Base-by-base conservation (phyloP, 1,140 invertebrate species). In the Ceratosolen solmsi region DNA sequence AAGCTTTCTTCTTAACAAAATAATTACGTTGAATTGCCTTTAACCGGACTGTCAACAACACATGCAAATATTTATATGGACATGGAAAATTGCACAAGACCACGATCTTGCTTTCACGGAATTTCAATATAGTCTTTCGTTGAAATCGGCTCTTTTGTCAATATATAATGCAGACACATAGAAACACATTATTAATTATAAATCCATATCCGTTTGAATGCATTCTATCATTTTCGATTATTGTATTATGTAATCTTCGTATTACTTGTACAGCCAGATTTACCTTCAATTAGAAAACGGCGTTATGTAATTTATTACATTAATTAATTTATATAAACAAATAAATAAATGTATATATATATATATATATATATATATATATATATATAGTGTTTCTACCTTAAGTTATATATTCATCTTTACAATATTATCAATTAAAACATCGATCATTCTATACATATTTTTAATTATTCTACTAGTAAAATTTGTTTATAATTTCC, bases 241-340 rank as follows among this genome's bases (percentile, higher is more conserved):
- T 36, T 74, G 11, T 54, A 38, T 75, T 75, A 75, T 60, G 60
- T 73, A 81, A 81, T 51, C 0, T 7, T 58, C 27, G 25, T 41
- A 38, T 15, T 13, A 22, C 0, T 0, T 30, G 46, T 36, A 4
- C 0, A 13, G 30, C 38, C n/a, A 75, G 15, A 54, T 81, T 38
- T 73, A 68, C 72, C n/a, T 75, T 75, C 38, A 54, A 68, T 81
- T 74, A 74, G 17, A 27, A 7, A 20, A n/a, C 17, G 30, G 2
- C 2, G 54, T 80, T 73, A 33, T 20, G 22, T 51, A 30, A 72
- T 73, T 71, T 51, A 22, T n/a, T 79, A 38, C 15, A 58, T 15
- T 36, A 36, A 51, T 54, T 68, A 3, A 27, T 2, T 7, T 20
- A 33, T n/a, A n/a, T 33, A n/a, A n/a, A n/a, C n/a, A n/a, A n/a